Evolutionary conservation across 2,113 vertebrate genomes (phyloP).

Genomic region (Cyanoramphus novaezelandiae): DNA sequence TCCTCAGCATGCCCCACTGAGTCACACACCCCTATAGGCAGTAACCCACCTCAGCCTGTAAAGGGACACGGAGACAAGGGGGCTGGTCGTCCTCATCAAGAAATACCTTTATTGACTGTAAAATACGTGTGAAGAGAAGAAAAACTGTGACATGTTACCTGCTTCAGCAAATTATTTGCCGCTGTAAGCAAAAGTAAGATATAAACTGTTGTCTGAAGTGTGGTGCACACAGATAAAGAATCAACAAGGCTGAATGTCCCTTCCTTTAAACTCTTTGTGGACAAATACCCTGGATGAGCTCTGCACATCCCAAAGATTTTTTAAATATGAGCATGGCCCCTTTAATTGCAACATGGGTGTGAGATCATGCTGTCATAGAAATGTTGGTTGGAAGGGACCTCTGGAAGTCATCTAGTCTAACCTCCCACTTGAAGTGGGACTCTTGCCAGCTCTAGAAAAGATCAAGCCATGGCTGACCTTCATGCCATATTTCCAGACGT

Average conservation of each 20-base stretch:
- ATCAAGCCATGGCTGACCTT: neutral
- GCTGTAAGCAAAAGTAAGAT: neutral
- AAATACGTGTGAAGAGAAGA: neutral
- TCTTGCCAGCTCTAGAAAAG: neutral
- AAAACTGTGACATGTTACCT: neutral
- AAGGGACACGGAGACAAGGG: neutral
- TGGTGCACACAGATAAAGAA: neutral
- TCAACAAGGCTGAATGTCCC: neutral
- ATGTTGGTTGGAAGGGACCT: neutral
- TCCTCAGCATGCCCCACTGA: too few relatives aligned
- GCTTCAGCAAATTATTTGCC: neutral
- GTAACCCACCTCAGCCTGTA: neutral
- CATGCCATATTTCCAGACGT: neutral
- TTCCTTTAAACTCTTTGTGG: neutral
- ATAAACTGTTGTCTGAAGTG: neutral
- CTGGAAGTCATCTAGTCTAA: neutral
- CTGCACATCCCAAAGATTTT: neutral
- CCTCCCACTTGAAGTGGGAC: neutral
- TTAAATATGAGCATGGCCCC: neutral
- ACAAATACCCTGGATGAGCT: neutral
- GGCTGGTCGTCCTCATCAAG: neutral
- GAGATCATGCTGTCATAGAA: neutral
- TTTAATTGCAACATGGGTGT: neutral
- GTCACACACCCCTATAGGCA: neutral
- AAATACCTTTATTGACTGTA: neutral